Evolutionary conservation across 2,113 vertebrate species (phyloP).

Genomic region (Poeciliopsis prolifica): DNA sequence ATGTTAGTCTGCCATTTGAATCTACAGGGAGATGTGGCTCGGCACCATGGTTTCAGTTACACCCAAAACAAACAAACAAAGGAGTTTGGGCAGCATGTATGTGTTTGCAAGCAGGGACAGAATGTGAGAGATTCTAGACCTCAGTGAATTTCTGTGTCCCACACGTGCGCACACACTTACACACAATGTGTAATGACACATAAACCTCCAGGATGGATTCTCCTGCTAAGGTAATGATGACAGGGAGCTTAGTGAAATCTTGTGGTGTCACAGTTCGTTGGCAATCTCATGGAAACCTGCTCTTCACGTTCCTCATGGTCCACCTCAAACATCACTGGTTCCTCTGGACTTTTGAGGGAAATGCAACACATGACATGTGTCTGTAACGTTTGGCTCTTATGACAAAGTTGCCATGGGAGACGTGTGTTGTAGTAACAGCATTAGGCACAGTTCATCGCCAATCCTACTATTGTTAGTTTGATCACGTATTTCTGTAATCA

Average conservation of each 20-base stretch:
- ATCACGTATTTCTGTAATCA: conserved; percentile 39
- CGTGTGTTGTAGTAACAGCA: conserved; percentile 16
- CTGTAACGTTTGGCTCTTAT: conserved; percentile 30
- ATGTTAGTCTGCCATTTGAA: conserved; percentile 65
- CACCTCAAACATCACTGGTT: conserved; percentile 24
- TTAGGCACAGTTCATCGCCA: conserved; percentile 42
- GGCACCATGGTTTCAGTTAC: conserved; percentile 81
- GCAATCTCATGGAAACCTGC: conserved; percentile 39
- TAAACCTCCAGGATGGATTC: conserved; percentile 46
- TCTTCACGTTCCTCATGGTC: conserved; percentile 37
- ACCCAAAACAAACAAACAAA: conserved; percentile 82
- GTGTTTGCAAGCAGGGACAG: conserved; percentile 14
- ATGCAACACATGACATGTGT: conserved; percentile 14
- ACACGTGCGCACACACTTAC: conserved; percentile 18
- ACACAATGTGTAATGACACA: conserved; percentile 6
- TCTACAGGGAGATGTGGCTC: conserved; percentile 63
- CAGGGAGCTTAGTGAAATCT: conserved; percentile 23
- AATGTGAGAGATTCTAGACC: conserved; percentile 38
- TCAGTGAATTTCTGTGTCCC: conserved; percentile 38
- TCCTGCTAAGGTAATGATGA: conserved; percentile 37
- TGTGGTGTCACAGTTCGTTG: conserved; percentile 30
- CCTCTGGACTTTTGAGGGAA: conserved; percentile 15
- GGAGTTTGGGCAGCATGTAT: conserved; percentile 51
- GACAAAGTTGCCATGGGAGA: background rate
- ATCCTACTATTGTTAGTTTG: conserved; percentile 27